Evolutionary conservation across 1,140 invertebrate species (phyloP), one percentile per base, ranked within the genome.

Genomic region (Cydia pomonella): DNA sequence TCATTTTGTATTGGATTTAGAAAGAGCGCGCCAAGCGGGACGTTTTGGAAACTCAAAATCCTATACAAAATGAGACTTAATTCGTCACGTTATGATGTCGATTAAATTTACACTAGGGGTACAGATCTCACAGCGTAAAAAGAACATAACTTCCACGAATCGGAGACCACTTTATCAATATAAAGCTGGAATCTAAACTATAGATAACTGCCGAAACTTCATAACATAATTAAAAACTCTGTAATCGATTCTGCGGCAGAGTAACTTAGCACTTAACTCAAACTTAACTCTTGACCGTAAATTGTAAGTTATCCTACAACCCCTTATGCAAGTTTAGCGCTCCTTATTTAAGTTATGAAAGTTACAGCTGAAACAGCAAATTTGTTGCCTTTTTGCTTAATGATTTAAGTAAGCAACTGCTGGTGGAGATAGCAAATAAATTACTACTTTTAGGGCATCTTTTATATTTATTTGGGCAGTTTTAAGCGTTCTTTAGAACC

Each of bases 261-360:
- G 27, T 18, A 69, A 69, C 64, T 69, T 69, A 69, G 29, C 64
- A 33, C 27, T 33, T 33, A 69, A 64, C 23, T 64, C 27, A 25
- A 64, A 64, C 23, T 64, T 64, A 12, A 29, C 27, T 66, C 63
- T 69, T 69, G 64, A 69, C 64, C 64, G 64, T 69, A 69, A 69
- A 69, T 69, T 69, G 64, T 33, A 69, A 69, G 64, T 69, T 69
- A 69, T 69, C 13, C 64, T 38, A 18, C 47, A 50, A 2, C 29
- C 63, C 13, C 64, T 69, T 69, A 69, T 69, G 64, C 64, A 41
- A 69, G 29, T 69, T 59, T 69, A 69, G 29, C 64, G 29, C 64
- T 59, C 21, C 21, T 38, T 69, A 69, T 69, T 69, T 69, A 69
- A 69, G 64, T 69, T 69, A 69, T 33, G 27, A 69, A 69, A 69